These are phyloP conservation scores for Aptenodytes forsteri DNA, from an alignment of 2,113 vertebrate species.

Conservation along the genomic window DNA sequence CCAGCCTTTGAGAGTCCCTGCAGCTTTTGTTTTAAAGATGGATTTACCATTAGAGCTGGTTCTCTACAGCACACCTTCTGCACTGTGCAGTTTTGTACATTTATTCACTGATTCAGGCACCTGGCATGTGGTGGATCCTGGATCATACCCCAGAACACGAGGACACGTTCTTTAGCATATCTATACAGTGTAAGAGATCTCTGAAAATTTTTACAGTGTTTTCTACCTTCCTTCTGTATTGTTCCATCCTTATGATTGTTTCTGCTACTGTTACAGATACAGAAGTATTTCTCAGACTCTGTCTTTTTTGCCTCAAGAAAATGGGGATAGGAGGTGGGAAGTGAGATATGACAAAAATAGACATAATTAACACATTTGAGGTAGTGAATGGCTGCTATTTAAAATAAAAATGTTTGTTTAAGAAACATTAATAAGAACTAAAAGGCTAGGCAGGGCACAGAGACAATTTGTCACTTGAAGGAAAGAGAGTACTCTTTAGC, in stretches of 20 bases:
- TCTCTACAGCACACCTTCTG: not conserved
- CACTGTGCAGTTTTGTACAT: not conserved
- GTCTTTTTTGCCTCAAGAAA: not conserved
- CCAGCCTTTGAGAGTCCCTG: not conserved
- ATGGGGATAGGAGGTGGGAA: not conserved
- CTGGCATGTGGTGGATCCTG: not conserved
- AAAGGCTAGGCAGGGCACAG: not conserved
- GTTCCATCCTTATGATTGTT: not conserved
- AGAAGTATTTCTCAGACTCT: not conserved
- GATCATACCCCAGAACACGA: not conserved
- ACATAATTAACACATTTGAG: not conserved
- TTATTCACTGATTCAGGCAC: not conserved
- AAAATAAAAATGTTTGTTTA: not conserved
- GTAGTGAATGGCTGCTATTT: not conserved
- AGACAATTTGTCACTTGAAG: not conserved
- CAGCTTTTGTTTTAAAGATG: not conserved
- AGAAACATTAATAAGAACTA: not conserved
- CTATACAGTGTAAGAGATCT: not conserved
- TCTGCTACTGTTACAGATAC: not conserved
- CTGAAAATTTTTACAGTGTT: not conserved
- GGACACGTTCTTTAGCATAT: not conserved
- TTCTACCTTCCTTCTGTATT: not conserved
- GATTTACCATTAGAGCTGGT: not conserved
- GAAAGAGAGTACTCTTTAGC: not conserved
- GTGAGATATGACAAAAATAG: not conserved